Percentiles rank a stretch among this genome's conserved stretches.
phyloP scores from a whole-genome alignment of 2,888 invertebrate genomes.

The Liodrosophila aerea region DNA sequence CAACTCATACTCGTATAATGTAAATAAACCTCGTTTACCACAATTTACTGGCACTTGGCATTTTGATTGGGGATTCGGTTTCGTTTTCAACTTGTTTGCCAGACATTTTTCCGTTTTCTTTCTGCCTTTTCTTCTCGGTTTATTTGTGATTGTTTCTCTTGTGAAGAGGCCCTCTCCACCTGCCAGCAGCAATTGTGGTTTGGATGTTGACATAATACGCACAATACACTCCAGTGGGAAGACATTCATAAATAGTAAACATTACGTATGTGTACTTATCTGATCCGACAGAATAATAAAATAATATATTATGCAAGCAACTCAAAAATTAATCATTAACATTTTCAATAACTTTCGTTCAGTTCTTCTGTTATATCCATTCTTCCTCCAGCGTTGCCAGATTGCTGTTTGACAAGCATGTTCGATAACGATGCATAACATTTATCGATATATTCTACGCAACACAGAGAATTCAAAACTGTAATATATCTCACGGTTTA shows the following conservation, averaged over 20 bases:
- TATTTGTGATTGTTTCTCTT: slow-evolving; percentile 11
- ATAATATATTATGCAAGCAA: too few relatives aligned
- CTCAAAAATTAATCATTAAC: too few relatives aligned
- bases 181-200: not conserved
- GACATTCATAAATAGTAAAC: slow-evolving; percentile 9
- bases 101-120: slow-evolving; percentile 27
- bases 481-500: too few relatives aligned
- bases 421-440: not conserved
- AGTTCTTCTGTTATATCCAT: too few relatives aligned
- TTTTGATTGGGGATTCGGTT: slow-evolving; percentile 52
- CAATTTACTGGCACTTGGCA: slow-evolving; percentile 65
- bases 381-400: slow-evolving; percentile 1
- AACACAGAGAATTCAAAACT: not conserved
- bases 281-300: slow-evolving; percentile 6
- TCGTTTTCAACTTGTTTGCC: slow-evolving; percentile 55
- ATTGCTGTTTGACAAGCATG: not conserved
- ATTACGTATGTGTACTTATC: slow-evolving; percentile 43
- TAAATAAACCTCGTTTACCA: slow-evolving; percentile 69
- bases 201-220: slow-evolving; percentile 62
- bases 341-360: too few relatives aligned
- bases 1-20: slow-evolving; percentile 12
- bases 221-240: slow-evolving; percentile 24
- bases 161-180: slow-evolving; percentile 34
- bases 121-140: slow-evolving; percentile 17
- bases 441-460: not conserved